phyloP scores from a whole-genome alignment of 2,888 invertebrate genomes.

The Zygothrica quintamaculata region DNA sequence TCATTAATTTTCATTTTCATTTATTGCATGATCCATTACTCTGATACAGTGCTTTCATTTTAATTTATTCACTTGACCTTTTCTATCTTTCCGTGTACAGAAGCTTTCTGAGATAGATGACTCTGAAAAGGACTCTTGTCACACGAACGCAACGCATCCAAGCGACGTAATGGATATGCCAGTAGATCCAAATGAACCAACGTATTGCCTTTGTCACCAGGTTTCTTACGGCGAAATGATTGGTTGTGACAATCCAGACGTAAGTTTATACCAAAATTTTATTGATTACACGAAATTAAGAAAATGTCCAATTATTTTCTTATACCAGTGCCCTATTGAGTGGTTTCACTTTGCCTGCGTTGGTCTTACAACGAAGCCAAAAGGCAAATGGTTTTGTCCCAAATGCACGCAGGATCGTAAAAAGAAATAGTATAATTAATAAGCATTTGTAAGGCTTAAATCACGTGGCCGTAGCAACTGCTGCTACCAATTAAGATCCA shows the following conservation, averaged over 20 bases:
- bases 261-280: slow-evolving; percentile 45
- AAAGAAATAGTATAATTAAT: slow-evolving; percentile 88
- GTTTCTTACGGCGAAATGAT: slow-evolving; percentile 98
- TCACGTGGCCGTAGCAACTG: not conserved
- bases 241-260: slow-evolving; percentile 94
- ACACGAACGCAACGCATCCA: slow-evolving; percentile 88
- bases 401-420: slow-evolving; percentile 93
- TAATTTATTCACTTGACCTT: slow-evolving; percentile 3
- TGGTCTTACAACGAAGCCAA: slow-evolving; percentile 93
- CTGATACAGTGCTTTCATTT: not conserved
- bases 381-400: slow-evolving; percentile 97
- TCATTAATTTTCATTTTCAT: slow-evolving; percentile 55
- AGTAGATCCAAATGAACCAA: slow-evolving; percentile 98
- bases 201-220: slow-evolving; percentile 99
- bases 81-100: slow-evolving; percentile 47
- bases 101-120: slow-evolving; percentile 85
- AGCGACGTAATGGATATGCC: slow-evolving; percentile 96
- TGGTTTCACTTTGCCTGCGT: slow-evolving; percentile 98
- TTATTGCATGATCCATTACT: slow-evolving; percentile 42
- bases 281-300: not conserved
- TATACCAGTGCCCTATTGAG: slow-evolving; percentile 90
- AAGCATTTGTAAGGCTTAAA: not conserved
- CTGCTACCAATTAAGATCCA: slow-evolving; percentile 11
- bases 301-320: slow-evolving; percentile 13
- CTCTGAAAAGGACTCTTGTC: slow-evolving; percentile 86